Evolutionary conservation across 2,797 vertebrate genomes (phyloP).

Genomic region (Natrix natrix): DNA sequence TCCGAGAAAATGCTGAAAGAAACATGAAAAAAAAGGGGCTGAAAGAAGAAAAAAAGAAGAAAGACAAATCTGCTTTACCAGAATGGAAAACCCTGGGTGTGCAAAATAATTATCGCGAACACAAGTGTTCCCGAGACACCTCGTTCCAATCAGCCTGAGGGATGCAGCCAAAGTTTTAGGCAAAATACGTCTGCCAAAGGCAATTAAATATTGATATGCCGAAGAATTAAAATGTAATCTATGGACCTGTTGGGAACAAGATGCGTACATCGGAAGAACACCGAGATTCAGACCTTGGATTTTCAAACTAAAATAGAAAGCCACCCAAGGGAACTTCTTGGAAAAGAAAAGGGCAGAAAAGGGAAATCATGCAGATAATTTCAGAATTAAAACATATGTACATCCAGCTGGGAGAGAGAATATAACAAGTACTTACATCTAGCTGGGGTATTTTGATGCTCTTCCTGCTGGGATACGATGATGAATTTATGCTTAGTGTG

Average conservation of each 20-base stretch:
- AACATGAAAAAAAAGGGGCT: background rate
- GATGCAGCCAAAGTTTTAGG: background rate
- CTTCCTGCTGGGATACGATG: background rate
- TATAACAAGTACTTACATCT: background rate
- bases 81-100: background rate
- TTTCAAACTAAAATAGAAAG: background rate
- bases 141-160: background rate
- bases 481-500: background rate
- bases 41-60: background rate
- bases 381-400: background rate
- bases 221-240: background rate
- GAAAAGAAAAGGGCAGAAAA: background rate
- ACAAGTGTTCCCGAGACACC: background rate
- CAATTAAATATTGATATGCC: background rate
- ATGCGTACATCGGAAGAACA: background rate
- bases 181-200: background rate
- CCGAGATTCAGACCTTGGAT: background rate
- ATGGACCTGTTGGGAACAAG: background rate
- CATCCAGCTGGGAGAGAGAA: background rate
- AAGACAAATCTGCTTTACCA: background rate
- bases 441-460: background rate
- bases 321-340: background rate
- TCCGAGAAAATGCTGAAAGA: background rate
- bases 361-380: background rate
- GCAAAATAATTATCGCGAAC: background rate